Percentiles rank a stretch among this genome's conserved stretches.
phyloP scores from a whole-genome alignment of 2,113 vertebrate species.

The Larimichthys crocea region DNA sequence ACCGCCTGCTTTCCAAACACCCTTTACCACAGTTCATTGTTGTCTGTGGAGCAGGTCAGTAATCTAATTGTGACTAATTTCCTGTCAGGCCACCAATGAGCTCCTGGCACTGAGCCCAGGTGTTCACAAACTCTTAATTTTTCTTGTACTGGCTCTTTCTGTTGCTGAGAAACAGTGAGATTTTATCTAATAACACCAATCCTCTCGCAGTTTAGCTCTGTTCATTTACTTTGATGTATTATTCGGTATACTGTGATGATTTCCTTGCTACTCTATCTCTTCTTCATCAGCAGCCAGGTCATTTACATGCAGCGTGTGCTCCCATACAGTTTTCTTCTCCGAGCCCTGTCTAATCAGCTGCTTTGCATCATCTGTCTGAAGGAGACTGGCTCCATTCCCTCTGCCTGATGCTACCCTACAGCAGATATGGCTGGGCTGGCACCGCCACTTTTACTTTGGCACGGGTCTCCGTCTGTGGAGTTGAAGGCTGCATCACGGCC shows the following conservation, averaged over 20 bases:
- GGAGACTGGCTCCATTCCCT: slow-evolving; percentile 62
- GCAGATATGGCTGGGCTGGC: slow-evolving; percentile 61
- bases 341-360: slow-evolving; percentile 59
- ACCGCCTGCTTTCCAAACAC: slow-evolving; percentile 17
- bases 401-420: slow-evolving; percentile 46
- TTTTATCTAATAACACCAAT: not conserved
- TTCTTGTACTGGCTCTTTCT: slow-evolving; percentile 10
- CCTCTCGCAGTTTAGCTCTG: slow-evolving; percentile 4
- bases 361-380: slow-evolving; percentile 66
- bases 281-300: slow-evolving; percentile 37
- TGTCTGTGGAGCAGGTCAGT: slow-evolving; percentile 42
- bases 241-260: slow-evolving; percentile 12
- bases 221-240: slow-evolving; percentile 25
- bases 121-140: slow-evolving; percentile 28
- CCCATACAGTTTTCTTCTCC: slow-evolving; percentile 42
- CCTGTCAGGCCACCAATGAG: slow-evolving; percentile 61
- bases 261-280: slow-evolving; percentile 21
- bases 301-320: slow-evolving; percentile 46
- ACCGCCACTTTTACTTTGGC: slow-evolving; percentile 67
- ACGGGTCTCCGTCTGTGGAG: slow-evolving; percentile 23
- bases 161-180: slow-evolving; percentile 2
- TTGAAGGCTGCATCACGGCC: slow-evolving; percentile 42
- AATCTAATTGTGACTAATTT: slow-evolving; percentile 75
- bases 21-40: slow-evolving; percentile 30
- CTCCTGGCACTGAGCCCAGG: slow-evolving; percentile 51